Base-by-base conservation (phyloP, 2,888 invertebrate genomes). In the Drosophila picticornis region DNA sequence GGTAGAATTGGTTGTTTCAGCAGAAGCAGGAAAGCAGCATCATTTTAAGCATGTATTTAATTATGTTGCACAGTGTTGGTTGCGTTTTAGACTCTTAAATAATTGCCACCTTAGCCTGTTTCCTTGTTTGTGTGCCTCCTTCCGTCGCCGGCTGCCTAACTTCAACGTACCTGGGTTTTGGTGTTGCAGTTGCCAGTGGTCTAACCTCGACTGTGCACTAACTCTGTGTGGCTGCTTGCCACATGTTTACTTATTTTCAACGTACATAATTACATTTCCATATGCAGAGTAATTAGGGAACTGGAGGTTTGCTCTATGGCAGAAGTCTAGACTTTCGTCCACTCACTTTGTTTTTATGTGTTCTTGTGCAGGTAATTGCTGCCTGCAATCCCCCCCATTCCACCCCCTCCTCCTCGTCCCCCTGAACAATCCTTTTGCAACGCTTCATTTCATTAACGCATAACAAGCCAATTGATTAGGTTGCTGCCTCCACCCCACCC, bases 381-480 rank as follows among this genome's bases (percentile, higher is more conserved):
- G 48, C 50, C 71, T 16, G 22, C 16, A 6, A 5, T 29, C 11
- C 5, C n/a, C 7, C 3, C 1, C 9, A 19, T n/a, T 5, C 4
- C 16, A 2, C 16, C 19, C 19, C 0, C 31, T 2, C n/a, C 9
- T 0, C 4, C n/a, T n/a, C n/a, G n/a, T 0, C 6, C 2, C 38
- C 0, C n/a, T 16, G 16, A 46, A 16, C 25, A 27, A 46, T 46
- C 13, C 43, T 55, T 63, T 68, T 57, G 71, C 11, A 52, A 50
- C 57, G 70, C 56, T 69, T 75, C 79, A 77, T 74, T 77, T 72
- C 63, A 75, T 70, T 70, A 64, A 68, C 63, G 73, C 75, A 77
- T 72, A 73, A 73, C 85, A 85, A 80, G 75, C 68, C 78, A 83
- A 84, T 84, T 84, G 88, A 84, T 84, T 87, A 84, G 74, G 46